phyloP scores from a whole-genome alignment of 2,797 vertebrate genomes.

The Muscicapa comitata region DNA sequence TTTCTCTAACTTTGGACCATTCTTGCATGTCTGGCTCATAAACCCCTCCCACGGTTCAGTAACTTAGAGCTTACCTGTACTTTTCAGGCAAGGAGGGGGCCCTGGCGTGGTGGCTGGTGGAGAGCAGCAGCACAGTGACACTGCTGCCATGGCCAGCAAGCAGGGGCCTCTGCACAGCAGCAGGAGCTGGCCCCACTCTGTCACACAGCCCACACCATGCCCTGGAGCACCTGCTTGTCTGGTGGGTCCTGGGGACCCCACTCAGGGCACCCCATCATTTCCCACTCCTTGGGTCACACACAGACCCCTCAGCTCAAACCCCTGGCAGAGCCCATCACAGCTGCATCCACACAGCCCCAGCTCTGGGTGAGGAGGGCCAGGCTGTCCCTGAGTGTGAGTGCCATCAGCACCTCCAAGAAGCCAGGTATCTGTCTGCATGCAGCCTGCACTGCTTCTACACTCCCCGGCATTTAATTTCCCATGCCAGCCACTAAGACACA shows the following conservation, averaged over 20 bases:
- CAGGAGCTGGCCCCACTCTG: not conserved
- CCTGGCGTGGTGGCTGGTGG: not conserved
- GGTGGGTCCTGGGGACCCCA: not conserved
- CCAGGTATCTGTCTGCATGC: accelerated
- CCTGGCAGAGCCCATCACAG: not conserved
- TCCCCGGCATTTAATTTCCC: not conserved
- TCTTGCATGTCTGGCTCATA: conserved; percentile 79
- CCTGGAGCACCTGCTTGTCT: not conserved
- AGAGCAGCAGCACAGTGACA: not conserved
- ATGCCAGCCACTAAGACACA: not conserved
- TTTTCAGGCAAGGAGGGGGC: not conserved
- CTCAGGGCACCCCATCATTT: not conserved
- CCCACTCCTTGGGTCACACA: not conserved
- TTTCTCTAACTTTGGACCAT: conserved; percentile 77
- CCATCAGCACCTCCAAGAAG: not conserved
- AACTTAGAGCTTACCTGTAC: conserved; percentile 54
- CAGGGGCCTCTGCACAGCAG: not conserved
- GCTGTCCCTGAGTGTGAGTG: not conserved
- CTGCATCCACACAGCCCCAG: not conserved
- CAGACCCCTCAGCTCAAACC: not conserved
- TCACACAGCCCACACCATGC: not conserved
- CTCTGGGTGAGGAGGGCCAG: not conserved
- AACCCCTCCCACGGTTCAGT: conserved; percentile 73
- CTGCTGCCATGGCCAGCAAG: not conserved
- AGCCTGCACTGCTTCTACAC: not conserved